Base-by-base conservation (phyloP, 2,888 invertebrate genomes). In the Dyspetes luteomarginatus region DNA sequence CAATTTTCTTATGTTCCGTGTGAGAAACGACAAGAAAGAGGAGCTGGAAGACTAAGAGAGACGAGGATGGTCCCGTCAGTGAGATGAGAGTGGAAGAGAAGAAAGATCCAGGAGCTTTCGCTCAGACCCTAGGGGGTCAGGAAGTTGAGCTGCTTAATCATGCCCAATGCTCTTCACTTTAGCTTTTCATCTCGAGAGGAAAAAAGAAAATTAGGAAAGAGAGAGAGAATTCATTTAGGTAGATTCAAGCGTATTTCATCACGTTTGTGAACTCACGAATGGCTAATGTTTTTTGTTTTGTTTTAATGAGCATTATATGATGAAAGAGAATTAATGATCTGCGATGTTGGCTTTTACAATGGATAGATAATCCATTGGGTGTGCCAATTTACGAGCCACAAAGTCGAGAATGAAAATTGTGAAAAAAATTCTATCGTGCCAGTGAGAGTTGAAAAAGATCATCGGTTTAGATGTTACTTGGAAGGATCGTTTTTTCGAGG, bases 61-160 rank as follows among this genome's bases (percentile, higher is more conserved):
- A 64, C 65, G 74, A 55, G 55, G 22, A 28, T 12, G 43, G 64
- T 52, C 15, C 58, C 24, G 24, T 9, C 24, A 55, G 52, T 64
- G 60, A 41, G 58, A 72, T 58, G 48, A 19, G 15, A 56, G 9
- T 41, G 48, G 7, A 48, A 69, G 56, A 56, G 30, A 71, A 52
- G 45, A 67, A 68, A 52, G 55, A 24, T 71, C 30, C 19, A 36
- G 62, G 28, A 24, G 50, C 12, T 55, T 55, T 52, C 45, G 24
- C 36, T 24, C 30, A 24, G n/a, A 52, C 60, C 55, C 67, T 24
- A 26, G 67, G 30, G 65, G 41, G 62, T 62, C 75, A 43, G 55
- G 28, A 30, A 55, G 82, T 77, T 60, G 71, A 80, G 78, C 83
- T 83, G 80, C 73, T 82, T 82, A 82, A 82, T 85, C 83, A 84